Conservation (phyloP, 2,797 vertebrate genomes). For the Lates japonicus region DNA sequence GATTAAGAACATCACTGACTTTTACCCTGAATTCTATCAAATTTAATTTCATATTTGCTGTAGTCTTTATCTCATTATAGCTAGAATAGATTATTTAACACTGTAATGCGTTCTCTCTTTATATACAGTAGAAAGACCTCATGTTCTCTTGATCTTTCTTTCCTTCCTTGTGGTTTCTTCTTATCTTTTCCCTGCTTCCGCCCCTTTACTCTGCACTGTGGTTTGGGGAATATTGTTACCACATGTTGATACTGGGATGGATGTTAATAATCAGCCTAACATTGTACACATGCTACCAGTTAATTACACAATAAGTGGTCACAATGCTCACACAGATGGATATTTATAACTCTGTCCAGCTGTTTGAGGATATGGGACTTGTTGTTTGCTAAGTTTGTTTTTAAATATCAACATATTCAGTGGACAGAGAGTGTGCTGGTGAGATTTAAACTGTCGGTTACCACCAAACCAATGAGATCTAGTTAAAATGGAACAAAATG, state of each 20-base stretch:
- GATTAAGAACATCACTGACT: neutral
- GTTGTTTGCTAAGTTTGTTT: neutral
- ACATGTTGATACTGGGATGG: slow-evolving; percentile 32
- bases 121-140: neutral
- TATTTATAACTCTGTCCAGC: neutral
- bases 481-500: neutral
- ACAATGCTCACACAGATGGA: slow-evolving; percentile 21
- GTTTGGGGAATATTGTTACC: slow-evolving; percentile 43
- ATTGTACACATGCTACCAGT: slow-evolving; percentile 34
- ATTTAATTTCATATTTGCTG: neutral
- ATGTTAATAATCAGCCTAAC: slow-evolving; percentile 31
- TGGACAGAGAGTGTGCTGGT: too few relatives aligned
- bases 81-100: neutral
- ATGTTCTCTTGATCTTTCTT: neutral
- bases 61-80: neutral
- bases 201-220: slow-evolving; percentile 11
- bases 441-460: neutral
- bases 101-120: neutral
- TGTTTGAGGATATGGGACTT: neutral
- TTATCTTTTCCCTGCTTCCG: slow-evolving; percentile 13
- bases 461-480: neutral
- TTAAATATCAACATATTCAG: neutral
- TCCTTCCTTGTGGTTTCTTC: slow-evolving; percentile 14
- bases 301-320: slow-evolving; percentile 32
- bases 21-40: neutral